Conservation (phyloP, 2,888 invertebrate genomes). For the Leptinotarsa juncta region DNA sequence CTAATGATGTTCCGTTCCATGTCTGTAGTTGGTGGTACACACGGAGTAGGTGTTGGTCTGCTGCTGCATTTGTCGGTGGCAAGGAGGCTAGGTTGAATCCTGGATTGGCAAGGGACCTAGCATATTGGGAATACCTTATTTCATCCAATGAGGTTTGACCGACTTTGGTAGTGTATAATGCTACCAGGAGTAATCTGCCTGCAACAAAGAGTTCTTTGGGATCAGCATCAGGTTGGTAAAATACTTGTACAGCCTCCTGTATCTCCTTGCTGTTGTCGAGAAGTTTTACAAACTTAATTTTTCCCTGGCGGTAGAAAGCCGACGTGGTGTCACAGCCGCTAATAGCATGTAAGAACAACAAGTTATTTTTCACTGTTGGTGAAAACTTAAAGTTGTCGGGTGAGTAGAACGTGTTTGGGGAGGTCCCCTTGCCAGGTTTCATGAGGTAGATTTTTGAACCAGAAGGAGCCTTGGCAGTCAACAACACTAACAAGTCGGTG, state of each 20-base stretch:
- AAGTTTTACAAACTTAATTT: constrained; percentile 6
- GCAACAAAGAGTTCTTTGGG: constrained; percentile 3
- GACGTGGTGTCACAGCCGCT: not conserved
- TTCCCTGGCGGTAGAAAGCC: constrained; percentile 10
- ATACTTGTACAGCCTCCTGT: constrained; percentile 6
- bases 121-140: constrained; percentile 11
- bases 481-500: constrained; percentile 16
- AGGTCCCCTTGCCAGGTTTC: constrained; percentile 25
- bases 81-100: constrained; percentile 5
- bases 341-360: constrained; percentile 1
- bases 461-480: constrained; percentile 26
- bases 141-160: constrained; percentile 22
- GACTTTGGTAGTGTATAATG: constrained; percentile 12
- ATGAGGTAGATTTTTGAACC: constrained; percentile 24
- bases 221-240: constrained; percentile 20
- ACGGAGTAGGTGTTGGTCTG: not conserved
- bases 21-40: constrained; percentile 11
- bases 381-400: constrained; percentile 23
- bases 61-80: constrained; percentile 6
- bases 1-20: not conserved
- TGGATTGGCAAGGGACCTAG: not conserved
- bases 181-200: constrained; percentile 9
- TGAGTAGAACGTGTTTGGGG: constrained; percentile 27
- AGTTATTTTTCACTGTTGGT: not conserved
- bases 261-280: not conserved